A percentile compares a stretch with the other conserved stretches of the same genome.
phyloP scores from a whole-genome alignment of 2,888 invertebrate species.

The Lasioglossum marginatum region DNA sequence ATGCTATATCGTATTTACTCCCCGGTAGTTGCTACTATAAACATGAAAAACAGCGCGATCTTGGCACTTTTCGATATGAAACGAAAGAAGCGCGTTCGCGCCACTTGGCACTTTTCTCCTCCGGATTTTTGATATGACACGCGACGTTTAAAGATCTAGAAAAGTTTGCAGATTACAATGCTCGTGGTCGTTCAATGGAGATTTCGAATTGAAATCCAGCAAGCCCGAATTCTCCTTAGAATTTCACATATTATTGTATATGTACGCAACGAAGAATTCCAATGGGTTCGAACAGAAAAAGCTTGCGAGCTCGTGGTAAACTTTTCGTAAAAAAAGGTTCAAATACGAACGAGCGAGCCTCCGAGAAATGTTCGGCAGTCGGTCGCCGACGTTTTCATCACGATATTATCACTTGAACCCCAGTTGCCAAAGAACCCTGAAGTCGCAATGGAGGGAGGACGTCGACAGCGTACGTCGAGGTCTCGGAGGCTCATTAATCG shows the following conservation, averaged over 20 bases:
- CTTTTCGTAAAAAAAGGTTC: not conserved
- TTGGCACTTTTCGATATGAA: conserved; percentile 7
- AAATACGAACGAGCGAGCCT: not conserved
- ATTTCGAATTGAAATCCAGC: not conserved
- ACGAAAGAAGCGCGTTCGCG: conserved; percentile 5
- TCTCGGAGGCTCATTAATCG: not conserved
- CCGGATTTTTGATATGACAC: conserved; percentile 18
- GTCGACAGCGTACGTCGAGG: not conserved
- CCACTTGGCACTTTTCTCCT: conserved; percentile 6
- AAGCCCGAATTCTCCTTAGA: not conserved
- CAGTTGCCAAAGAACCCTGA: not conserved
- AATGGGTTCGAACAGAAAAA: conserved; percentile 18
- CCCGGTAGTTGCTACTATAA: not conserved
- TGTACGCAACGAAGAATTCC: conserved; percentile 5
- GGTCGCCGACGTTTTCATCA: not conserved
- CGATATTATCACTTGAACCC: not conserved
- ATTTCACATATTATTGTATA: not conserved
- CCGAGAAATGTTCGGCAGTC: not conserved
- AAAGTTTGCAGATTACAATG: not conserved
- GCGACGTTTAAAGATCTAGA: not conserved
- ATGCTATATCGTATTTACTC: not conserved
- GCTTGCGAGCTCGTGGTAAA: conserved; percentile 2
- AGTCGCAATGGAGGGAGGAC: not conserved
- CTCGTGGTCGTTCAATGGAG: not conserved
- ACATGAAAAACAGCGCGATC: conserved; percentile 10